Base-by-base conservation (phyloP, 1,140 invertebrate genomes). In the Oryctes rhinoceros region DNA sequence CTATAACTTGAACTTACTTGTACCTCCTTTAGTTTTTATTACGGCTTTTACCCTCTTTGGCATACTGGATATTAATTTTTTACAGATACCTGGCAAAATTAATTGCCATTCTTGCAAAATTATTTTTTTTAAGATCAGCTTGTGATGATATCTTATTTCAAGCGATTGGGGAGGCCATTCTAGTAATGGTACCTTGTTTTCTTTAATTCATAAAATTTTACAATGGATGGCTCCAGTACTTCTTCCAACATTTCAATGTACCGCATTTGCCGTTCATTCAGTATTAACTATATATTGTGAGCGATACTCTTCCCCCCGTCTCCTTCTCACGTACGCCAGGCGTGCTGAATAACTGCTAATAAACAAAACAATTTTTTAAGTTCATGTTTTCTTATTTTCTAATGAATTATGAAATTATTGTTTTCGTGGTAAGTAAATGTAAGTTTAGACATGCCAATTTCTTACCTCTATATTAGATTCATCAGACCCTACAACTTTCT, bases 161-260 rank as follows among this genome's bases (percentile, higher is more conserved):
- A n/a, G n/a, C n/a, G n/a, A n/a, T n/a, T n/a, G 49, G 10, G 39
- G 3, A 3, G 49, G 10, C 49, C 11, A 53, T 53, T 5, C 4
- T 39, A 39, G 7, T 39, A 53, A 53, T 53, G 49, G 10, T 53
- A 53, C 49, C 3, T 11, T 53, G 49, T 53, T 53, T n/a, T 53
- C 49, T 53, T 53, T 7, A 39, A 53, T 53, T 53, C 49, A 53
- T 53, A 53, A 53, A 53, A 53, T 53, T 53, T 53, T 5, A 53
- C 49, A n/a, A 11, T 53, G 10, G 4, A 15, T 53, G 11, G 11
- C 10, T n/a, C n/a, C n/a, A n/a, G n/a, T n/a, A n/a, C n/a, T n/a
- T n/a, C n/a, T n/a, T n/a, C n/a, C n/a, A n/a, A 53, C 49, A 53
- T 53, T 53, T 53, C 49, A 53, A 53, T 53, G 49, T 53, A 53